Percentiles rank a stretch among this genome's conserved stretches.
Conservation (phyloP, 2,113 vertebrate genomes). For the Redunca redunca region DNA sequence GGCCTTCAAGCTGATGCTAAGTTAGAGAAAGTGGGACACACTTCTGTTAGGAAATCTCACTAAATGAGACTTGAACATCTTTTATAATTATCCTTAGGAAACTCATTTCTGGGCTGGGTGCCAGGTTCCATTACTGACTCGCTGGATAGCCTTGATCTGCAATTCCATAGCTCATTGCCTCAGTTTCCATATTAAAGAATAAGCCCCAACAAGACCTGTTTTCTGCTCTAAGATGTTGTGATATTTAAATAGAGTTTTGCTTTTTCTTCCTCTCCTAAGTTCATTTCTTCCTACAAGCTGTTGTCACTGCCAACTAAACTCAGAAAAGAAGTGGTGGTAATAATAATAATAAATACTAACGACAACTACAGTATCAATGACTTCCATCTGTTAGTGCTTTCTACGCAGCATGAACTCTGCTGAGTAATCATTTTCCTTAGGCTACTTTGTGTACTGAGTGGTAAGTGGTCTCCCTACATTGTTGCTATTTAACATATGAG, state of each 20-base stretch:
- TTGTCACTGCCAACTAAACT: background rate
- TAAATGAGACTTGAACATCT: background rate
- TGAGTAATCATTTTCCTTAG: background rate
- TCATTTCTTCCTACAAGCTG: background rate
- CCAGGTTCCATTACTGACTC: background rate
- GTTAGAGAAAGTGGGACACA: background rate
- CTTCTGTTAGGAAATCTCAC: background rate
- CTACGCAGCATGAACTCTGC: background rate
- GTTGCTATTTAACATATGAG: background rate
- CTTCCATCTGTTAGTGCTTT: background rate
- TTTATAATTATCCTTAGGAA: background rate
- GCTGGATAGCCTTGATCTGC: background rate
- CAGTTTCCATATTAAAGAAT: slow-evolving; percentile 25
- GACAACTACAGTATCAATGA: background rate
- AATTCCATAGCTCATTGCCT: background rate
- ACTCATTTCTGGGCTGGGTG: background rate
- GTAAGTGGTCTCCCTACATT: background rate
- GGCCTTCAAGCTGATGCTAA: background rate
- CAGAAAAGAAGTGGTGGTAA: background rate
- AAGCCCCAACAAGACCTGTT: background rate
- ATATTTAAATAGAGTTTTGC: background rate
- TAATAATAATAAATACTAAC: background rate
- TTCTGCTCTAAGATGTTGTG: background rate
- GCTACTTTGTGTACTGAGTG: background rate
- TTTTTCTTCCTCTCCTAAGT: background rate